phyloP scores from a whole-genome alignment of 2,888 invertebrate genomes.

The Piscicola geometra region DNA sequence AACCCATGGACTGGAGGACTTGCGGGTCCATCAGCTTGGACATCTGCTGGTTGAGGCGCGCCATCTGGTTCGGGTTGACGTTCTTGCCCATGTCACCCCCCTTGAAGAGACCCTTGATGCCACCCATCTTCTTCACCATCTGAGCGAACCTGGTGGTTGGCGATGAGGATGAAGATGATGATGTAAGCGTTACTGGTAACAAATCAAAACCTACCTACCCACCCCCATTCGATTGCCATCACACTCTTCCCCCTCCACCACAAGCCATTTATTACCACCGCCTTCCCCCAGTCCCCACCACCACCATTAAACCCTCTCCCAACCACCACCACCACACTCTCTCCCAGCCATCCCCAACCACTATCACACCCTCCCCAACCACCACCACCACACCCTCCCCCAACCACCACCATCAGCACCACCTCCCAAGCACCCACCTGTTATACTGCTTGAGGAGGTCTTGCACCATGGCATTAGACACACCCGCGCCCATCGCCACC shows the following conservation, averaged over 20 bases:
- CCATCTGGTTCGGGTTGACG: slow-evolving; percentile 96
- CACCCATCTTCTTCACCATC: slow-evolving; percentile 99
- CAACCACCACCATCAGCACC: too few relatives aligned
- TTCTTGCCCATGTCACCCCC: slow-evolving; percentile 98
- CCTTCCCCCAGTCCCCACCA: too few relatives aligned
- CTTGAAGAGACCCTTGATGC: slow-evolving; percentile 95
- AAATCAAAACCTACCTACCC: too few relatives aligned
- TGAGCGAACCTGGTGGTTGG: slow-evolving; percentile 98
- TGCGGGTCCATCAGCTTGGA: slow-evolving; percentile 99
- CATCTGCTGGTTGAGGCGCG: slow-evolving; percentile 98
- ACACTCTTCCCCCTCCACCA: too few relatives aligned
- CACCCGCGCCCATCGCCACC: slow-evolving; percentile 87
- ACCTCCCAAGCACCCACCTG: background rate
- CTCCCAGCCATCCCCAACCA: too few relatives aligned
- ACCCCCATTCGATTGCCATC: too few relatives aligned
- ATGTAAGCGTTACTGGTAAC: background rate
- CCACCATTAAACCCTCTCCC: too few relatives aligned
- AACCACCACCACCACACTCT: too few relatives aligned
- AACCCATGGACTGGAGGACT: slow-evolving; percentile 86
- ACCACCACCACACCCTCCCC: too few relatives aligned
- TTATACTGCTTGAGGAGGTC: slow-evolving; percentile 93
- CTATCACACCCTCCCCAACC: too few relatives aligned
- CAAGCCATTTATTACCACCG: too few relatives aligned
- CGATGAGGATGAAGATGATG: too few relatives aligned
- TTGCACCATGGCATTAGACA: slow-evolving; percentile 90